A percentile compares a stretch with the other conserved stretches of the same genome.
Evolutionary conservation across 92 coral and sea anemone genomes (phyloP).

Genomic region (Umimayanthus kanabou): DNA sequence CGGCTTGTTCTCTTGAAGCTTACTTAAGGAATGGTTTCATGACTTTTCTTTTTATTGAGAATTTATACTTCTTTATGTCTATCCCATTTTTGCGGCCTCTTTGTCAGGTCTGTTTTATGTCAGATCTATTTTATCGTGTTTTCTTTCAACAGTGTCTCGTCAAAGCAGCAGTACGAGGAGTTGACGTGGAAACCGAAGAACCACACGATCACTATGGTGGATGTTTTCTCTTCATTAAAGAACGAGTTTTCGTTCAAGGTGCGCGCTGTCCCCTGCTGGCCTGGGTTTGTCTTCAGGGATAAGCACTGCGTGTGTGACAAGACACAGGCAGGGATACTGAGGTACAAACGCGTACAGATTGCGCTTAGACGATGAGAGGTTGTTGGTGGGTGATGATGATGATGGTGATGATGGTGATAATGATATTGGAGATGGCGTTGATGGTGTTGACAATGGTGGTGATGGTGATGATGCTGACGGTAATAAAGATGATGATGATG

Average conservation of each 20-base stretch:
- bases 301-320: conserved; percentile 72
- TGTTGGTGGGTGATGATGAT: no score
- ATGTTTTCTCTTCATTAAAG: conserved; percentile 63
- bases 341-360: conserved; percentile 20
- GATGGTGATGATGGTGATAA: no score
- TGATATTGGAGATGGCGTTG: no score
- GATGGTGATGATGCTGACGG: no score
- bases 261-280: conserved; percentile 73
- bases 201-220: conserved; percentile 58
- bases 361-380: no score
- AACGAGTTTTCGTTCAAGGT: conserved; percentile 61
- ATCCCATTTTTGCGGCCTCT: not conserved
- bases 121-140: not conserved
- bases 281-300: conserved; percentile 72
- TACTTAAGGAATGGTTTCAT: not conserved
- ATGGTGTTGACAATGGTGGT: no score
- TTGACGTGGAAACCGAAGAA: conserved; percentile 30
- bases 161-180: conserved; percentile 36
- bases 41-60: not conserved
- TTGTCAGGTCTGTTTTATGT: not conserved
- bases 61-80: not conserved
- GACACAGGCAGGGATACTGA: conserved; percentile 37
- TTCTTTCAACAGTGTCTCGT: conserved; percentile 2
- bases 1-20: no score
- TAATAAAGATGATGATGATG: no score